Evolutionary conservation across 2,888 invertebrate species (phyloP).

Genomic region (Cerastis rubricosa): DNA sequence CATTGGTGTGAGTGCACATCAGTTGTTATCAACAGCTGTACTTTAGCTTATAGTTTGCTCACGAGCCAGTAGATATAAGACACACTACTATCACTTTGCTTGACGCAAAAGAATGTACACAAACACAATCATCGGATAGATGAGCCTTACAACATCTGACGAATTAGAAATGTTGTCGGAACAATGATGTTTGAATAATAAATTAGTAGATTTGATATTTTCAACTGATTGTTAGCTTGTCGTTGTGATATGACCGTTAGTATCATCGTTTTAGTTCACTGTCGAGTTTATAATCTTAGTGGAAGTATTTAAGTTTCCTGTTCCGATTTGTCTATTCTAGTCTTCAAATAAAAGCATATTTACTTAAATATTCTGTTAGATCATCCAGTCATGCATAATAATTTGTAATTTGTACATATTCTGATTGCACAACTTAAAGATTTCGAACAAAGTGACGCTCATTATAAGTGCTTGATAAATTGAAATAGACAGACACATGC

Average conservation of each 20-base stretch:
- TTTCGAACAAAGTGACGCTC: conserved; percentile 60
- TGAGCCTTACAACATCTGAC: conserved; percentile 18
- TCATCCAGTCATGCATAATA: conserved; percentile 74
- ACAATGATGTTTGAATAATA: conserved; percentile 42
- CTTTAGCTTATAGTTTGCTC: conserved; percentile 53
- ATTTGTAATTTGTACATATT: conserved; percentile 85
- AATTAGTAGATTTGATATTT: conserved; percentile 42
- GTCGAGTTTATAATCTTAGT: conserved; percentile 59
- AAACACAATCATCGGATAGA: conserved; percentile 39
- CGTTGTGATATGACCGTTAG: conserved; percentile 64
- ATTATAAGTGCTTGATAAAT: conserved; percentile 41
- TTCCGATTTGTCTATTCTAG: conserved; percentile 79
- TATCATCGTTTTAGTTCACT: conserved; percentile 65
- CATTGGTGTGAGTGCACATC: conserved; percentile 48
- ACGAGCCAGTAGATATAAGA: conserved; percentile 55
- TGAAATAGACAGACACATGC: conserved; percentile 37
- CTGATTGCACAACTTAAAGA: conserved; percentile 84
- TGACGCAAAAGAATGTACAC: conserved; percentile 44
- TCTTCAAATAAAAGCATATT: conserved; percentile 79
- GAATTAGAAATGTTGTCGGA: conserved; percentile 37
- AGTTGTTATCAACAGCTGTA: conserved; percentile 48
- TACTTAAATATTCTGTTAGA: conserved; percentile 73
- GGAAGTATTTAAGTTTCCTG: conserved; percentile 65
- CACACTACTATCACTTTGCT: conserved; percentile 53
- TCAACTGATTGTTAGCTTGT: conserved; percentile 55